phyloP scores from a whole-genome alignment of 1,140 invertebrate genomes.

The Cyclargus thomasi region DNA sequence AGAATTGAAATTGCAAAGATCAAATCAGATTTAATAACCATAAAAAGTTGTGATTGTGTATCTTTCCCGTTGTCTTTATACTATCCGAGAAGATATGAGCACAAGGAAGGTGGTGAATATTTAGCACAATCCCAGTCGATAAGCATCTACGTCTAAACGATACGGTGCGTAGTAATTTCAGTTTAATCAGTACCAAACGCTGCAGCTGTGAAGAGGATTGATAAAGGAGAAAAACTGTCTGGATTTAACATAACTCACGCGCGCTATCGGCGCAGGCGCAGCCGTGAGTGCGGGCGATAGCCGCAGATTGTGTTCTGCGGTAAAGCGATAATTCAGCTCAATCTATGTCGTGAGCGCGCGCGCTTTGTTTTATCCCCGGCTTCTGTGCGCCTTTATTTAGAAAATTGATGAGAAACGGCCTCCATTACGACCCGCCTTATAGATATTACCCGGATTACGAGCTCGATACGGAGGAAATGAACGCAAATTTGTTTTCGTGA shows the following conservation, averaged over 20 bases:
- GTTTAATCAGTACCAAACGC: constrained; percentile 58
- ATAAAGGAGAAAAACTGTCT: constrained; percentile 65
- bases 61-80: neutral
- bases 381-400: constrained; percentile 74
- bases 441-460: constrained; percentile 59
- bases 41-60: neutral
- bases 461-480: constrained; percentile 66
- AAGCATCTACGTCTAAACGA: constrained; percentile 42
- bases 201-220: constrained; percentile 62
- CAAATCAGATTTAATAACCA: neutral
- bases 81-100: neutral
- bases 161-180: constrained; percentile 33
- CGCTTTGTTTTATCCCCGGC: constrained; percentile 73
- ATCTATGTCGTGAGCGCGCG: constrained; percentile 73
- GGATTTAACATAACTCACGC: constrained; percentile 69
- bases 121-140: constrained; percentile 26
- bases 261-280: constrained; percentile 53
- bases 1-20: too few relatives aligned
- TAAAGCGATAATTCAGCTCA: constrained; percentile 74
- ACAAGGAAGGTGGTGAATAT: constrained; percentile 36
- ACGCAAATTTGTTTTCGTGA: constrained; percentile 73
- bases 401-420: constrained; percentile 75
- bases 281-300: constrained; percentile 40
- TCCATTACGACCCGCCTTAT: constrained; percentile 69
- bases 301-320: constrained; percentile 70